A percentile compares a stretch with the other conserved stretches of the same genome.
Conservation (phyloP, 2,888 invertebrate species). For the Hypolimnas misippus region DNA sequence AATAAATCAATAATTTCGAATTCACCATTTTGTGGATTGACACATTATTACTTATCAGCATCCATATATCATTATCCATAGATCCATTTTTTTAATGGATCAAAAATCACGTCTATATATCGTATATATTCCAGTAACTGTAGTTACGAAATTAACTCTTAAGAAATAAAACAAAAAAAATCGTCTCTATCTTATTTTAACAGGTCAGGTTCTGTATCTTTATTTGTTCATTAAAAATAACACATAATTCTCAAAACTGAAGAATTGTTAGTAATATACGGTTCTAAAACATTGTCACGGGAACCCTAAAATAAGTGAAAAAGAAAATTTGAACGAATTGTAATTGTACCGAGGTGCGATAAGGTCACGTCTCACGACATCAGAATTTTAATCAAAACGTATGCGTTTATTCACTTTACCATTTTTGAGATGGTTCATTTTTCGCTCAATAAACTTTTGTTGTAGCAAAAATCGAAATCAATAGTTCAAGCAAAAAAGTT, state of each 20-base stretch:
- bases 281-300: neutral
- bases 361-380: slow-evolving; percentile 1
- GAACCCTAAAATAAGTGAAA: neutral
- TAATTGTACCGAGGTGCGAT: slow-evolving; percentile 2
- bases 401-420: neutral
- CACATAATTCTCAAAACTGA: neutral
- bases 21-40: no score
- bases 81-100: no score
- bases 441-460: neutral
- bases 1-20: no score
- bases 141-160: no score
- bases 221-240: no score
- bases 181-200: no score
- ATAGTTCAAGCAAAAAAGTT: neutral
- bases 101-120: no score
- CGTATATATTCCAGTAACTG: no score
- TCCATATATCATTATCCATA: no score
- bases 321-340: slow-evolving; percentile 4
- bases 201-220: no score
- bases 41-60: no score
- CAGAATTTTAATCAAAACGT: neutral
- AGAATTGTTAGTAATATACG: neutral
- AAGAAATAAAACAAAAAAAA: no score
- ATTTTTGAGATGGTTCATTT: neutral
- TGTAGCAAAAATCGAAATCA: neutral